phyloP scores from a whole-genome alignment of 1,140 invertebrate genomes.

The Panonychus citri region DNA sequence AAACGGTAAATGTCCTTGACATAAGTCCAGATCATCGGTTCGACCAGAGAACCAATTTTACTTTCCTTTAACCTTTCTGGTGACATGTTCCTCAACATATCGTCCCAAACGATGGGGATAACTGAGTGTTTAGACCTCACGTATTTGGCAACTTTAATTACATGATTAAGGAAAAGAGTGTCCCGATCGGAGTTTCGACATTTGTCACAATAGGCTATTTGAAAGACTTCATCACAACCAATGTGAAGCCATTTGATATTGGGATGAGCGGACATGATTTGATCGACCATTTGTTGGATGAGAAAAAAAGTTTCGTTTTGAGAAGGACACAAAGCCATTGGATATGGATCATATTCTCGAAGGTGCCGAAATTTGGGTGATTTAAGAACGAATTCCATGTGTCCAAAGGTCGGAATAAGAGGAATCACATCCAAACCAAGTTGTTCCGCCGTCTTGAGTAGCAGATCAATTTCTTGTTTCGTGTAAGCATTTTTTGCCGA shows the following conservation, averaged over 20 bases:
- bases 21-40: conserved; percentile 53
- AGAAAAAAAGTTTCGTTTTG: conserved; percentile 40
- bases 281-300: conserved; percentile 52
- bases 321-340: conserved; percentile 61
- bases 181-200: conserved; percentile 35
- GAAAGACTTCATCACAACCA: conserved; percentile 37
- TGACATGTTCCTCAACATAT: conserved; percentile 55
- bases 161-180: conserved; percentile 42
- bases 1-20: conserved; percentile 31
- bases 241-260: conserved; percentile 29
- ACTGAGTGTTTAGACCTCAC: conserved; percentile 23
- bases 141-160: conserved; percentile 27
- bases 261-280: conserved; percentile 35
- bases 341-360: conserved; percentile 47
- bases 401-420: conserved; percentile 83
- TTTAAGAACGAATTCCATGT: conserved; percentile 73
- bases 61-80: conserved; percentile 23
- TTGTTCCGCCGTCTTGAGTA: conserved; percentile 36
- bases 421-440: conserved; percentile 59
- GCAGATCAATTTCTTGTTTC: conserved; percentile 35
- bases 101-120: conserved; percentile 70
- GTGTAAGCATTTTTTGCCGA: conserved; percentile 53
- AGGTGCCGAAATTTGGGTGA: conserved; percentile 44
- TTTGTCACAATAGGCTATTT: conserved; percentile 49
- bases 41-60: conserved; percentile 45